These are phyloP conservation scores for Brachyhypopomus gauderio DNA, from an alignment of 2,113 vertebrate species.

Conservation along the genomic window DNA sequence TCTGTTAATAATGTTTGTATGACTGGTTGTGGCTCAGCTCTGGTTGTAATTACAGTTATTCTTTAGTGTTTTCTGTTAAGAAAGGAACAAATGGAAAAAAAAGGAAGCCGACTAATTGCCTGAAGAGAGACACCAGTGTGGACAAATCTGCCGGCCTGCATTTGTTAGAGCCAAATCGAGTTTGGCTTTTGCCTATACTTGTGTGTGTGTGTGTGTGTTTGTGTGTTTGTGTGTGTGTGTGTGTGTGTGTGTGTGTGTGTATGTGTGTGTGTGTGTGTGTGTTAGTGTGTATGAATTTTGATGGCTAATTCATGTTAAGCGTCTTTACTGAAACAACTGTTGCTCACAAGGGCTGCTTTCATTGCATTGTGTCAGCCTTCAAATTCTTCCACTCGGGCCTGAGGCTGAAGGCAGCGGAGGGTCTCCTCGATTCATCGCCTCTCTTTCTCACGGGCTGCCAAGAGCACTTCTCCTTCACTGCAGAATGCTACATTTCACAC, in stretches of 20 bases:
- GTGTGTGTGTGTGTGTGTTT: conserved; percentile 5
- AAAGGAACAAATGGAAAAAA: conserved; percentile 24
- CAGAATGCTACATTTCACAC: conserved; percentile 18
- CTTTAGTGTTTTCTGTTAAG: conserved; percentile 19
- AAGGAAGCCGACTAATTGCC: not conserved
- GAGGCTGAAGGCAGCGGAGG: conserved; percentile 30
- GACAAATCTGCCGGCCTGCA: not conserved
- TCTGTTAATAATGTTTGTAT: not conserved
- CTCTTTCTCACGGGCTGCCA: not conserved
- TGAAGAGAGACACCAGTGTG: conserved; percentile 10
- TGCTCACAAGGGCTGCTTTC: conserved; percentile 33
- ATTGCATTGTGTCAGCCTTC: conserved; percentile 39
- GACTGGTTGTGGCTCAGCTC: not conserved
- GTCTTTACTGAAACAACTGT: conserved; percentile 32
- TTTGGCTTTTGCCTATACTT: not conserved
- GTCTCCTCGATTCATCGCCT: conserved; percentile 6
- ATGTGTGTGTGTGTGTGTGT: not conserved
- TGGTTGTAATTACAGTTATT: not conserved
- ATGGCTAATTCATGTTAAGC: not conserved
- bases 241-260: not conserved
- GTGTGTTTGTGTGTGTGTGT: not conserved
- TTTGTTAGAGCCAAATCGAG: not conserved
- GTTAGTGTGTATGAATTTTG: not conserved
- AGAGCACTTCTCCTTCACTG: conserved; percentile 31
- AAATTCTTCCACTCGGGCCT: conserved; percentile 20